These are phyloP conservation scores for Uria lomvia DNA, from an alignment of 2,113 vertebrate genomes.

Conservation along the genomic window DNA sequence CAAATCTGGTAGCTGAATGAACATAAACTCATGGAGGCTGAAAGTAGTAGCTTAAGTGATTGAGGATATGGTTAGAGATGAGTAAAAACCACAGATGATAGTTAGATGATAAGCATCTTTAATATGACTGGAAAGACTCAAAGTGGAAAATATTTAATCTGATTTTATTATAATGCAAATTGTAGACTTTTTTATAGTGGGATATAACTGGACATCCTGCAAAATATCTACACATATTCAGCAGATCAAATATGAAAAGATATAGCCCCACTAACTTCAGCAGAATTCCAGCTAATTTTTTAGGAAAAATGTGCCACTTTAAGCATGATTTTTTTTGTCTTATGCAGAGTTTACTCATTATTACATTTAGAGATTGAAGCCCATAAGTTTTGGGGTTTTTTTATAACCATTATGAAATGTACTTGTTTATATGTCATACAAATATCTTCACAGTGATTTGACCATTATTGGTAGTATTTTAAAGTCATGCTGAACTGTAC, in stretches of 20 bases:
- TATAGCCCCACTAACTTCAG: not conserved
- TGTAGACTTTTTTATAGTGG: not conserved
- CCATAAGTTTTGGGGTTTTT: fast-evolving
- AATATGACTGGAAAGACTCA: not conserved
- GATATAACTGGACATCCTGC: not conserved
- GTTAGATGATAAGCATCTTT: not conserved
- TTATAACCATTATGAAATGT: not conserved
- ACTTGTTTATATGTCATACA: not conserved
- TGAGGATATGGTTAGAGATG: not conserved
- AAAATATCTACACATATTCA: not conserved
- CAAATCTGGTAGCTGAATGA: not conserved
- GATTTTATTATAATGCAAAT: not conserved
- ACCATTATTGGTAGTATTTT: not conserved
- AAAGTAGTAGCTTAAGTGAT: not conserved
- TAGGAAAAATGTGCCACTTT: fast-evolving
- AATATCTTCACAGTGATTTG: not conserved
- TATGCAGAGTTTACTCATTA: not conserved
- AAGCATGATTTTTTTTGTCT: not conserved
- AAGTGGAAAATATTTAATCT: not conserved
- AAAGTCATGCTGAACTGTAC: not conserved
- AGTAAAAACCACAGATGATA: not conserved
- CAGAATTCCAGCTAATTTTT: not conserved
- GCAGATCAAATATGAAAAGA: not conserved
- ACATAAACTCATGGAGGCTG: not conserved
- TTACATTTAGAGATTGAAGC: not conserved